Percentiles rank a stretch among this genome's conserved stretches.
phyloP scores from a whole-genome alignment of 2,888 invertebrate species.

The Cantharis flavilabris region DNA sequence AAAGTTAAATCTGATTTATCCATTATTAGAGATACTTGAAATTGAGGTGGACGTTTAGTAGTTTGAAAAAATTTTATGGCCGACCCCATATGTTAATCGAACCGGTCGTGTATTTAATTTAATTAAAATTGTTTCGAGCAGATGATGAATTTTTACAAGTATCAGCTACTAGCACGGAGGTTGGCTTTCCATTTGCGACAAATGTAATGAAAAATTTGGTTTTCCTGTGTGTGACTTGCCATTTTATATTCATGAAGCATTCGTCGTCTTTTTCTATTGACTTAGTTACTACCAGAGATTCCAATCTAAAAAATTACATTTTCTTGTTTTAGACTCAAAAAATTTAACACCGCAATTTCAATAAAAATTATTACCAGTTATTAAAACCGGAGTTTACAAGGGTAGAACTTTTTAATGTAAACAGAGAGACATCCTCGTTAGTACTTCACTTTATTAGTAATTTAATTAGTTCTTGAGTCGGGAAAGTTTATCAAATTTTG shows the following conservation, averaged over 20 bases:
- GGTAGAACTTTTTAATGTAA: not conserved
- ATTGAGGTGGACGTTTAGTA: not conserved
- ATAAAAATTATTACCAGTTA: not conserved
- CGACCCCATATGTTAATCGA: not conserved
- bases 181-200: slow-evolving; percentile 17
- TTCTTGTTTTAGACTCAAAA: not conserved
- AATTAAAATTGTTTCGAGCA: not conserved
- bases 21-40: not conserved
- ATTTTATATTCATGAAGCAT: slow-evolving; percentile 13
- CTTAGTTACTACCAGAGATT: not conserved
- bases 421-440: not conserved
- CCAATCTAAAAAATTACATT: not conserved
- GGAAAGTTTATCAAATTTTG: not conserved
- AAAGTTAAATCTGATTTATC: not conserved
- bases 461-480: not conserved
- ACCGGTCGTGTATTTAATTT: not conserved
- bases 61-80: not conserved
- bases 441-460: not conserved
- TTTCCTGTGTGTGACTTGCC: slow-evolving; percentile 6
- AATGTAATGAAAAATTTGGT: slow-evolving; percentile 19
- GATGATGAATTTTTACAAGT: not conserved
- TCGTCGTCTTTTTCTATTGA: slow-evolving; percentile 1
- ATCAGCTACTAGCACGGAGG: not conserved
- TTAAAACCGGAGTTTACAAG: not conserved
- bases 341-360: not conserved